Evolutionary conservation across 2,113 vertebrate genomes (phyloP), one percentile per base, ranked within the genome.

Genomic region (Lagopus muta): DNA sequence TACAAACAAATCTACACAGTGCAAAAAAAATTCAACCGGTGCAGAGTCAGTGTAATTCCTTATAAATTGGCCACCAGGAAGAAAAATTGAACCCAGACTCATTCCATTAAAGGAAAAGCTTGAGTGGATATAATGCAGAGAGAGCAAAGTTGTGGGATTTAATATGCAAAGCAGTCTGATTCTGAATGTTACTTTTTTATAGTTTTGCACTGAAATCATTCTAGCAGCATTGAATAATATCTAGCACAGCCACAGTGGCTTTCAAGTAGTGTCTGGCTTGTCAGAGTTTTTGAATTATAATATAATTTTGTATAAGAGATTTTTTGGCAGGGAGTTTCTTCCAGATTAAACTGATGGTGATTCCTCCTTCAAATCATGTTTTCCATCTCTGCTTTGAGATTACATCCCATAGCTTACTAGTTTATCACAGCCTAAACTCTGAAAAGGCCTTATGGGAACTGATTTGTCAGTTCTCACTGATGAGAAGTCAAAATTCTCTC

Each of bases 221-320:
- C 66, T 42, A 67, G 55, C 32, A 92, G n/a, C 67, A 74, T 21
- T 42, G 16, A 66, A 13, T 81, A 91, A 88, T 62, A 82, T 10
- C 57, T 43, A 34, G 32, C 22, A 64, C 3, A 73, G 55, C 4
- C 43, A 69, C 80, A 54, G 36, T 21, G 61, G 77, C 47, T 81
- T 28, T 73, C 65, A 78, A 75, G 27, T 19, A 78, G 30, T 15
- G 4, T 32, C 57, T 71, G 45, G 38, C 42, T 60, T 76, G 38
- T 74, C 71, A 88, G 27, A 74, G 62, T 69, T 90, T 94, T 72
- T 93, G 24, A 95, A 62, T 77, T 70, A 73, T 4, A 83, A 40
- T 45, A 38, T 19, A 32, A 71, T 47, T 90, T n/a, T 40, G 13
- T 45, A 70, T 62, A 82, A 80, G 83, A 50, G 47, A 28, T 42